phyloP scores from a whole-genome alignment of 2,113 vertebrate species.

The Grammomys surdaster region DNA sequence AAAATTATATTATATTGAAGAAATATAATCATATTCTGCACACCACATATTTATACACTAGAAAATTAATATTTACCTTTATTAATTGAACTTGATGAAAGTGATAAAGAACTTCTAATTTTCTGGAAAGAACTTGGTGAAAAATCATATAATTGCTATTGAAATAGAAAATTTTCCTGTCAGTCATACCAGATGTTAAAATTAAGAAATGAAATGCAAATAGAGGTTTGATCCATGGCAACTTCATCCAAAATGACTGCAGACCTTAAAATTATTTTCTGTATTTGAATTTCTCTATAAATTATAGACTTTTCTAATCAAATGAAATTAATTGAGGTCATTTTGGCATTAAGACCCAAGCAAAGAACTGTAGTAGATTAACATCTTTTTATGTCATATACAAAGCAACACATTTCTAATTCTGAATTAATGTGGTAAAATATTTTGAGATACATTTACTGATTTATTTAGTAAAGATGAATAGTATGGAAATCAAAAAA shows the following conservation, averaged over 20 bases:
- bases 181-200: conserved; percentile 58
- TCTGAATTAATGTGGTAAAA: neutral
- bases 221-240: neutral
- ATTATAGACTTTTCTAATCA: conserved; percentile 29
- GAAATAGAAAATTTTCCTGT: conserved; percentile 54
- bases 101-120: conserved; percentile 27
- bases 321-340: conserved; percentile 50
- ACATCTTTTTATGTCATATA: conserved; percentile 2
- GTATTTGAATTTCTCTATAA: conserved; percentile 3
- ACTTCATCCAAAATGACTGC: conserved; percentile 40
- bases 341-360: neutral
- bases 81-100: conserved; percentile 54
- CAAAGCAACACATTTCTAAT: conserved; percentile 45
- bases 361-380: neutral
- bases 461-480: conserved; percentile 48
- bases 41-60: conserved; percentile 25
- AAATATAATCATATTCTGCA: neutral
- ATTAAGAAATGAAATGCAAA: conserved; percentile 46
- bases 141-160: conserved; percentile 27
- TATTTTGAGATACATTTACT: conserved; percentile 33
- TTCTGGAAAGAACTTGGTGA: neutral
- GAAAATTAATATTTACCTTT: conserved; percentile 43
- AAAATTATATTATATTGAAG: conserved; percentile 36
- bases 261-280: conserved; percentile 54
- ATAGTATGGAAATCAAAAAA: conserved; percentile 11